A percentile compares a stretch with the other conserved stretches of the same genome.
Conservation (phyloP, 2,888 invertebrate genomes). For the Abscondita cerata region DNA sequence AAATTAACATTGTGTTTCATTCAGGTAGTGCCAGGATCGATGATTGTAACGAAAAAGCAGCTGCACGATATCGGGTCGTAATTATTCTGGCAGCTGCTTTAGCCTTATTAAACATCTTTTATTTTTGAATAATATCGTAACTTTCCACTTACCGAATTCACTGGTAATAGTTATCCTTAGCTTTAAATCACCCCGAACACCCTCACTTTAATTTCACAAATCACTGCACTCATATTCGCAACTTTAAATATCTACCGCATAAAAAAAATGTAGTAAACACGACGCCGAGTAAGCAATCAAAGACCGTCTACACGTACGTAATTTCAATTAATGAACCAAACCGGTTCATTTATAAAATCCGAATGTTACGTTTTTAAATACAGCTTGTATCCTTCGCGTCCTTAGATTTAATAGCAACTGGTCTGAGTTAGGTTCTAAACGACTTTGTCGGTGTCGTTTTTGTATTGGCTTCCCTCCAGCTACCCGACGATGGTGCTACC, state of each 20-base stretch:
- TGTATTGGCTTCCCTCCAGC: slow-evolving; percentile 27
- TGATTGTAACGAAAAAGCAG: slow-evolving; percentile 1
- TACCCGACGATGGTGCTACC: slow-evolving; percentile 33
- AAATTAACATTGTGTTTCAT: background rate
- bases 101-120: background rate
- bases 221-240: too few relatives aligned
- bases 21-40: background rate
- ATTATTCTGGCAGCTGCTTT: slow-evolving; percentile 1
- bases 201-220: too few relatives aligned
- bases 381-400: slow-evolving; percentile 22
- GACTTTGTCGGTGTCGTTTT: slow-evolving; percentile 28
- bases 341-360: slow-evolving; percentile 9
- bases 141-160: too few relatives aligned
- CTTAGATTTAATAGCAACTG: slow-evolving; percentile 28
- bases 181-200: too few relatives aligned
- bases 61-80: background rate
- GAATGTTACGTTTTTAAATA: slow-evolving; percentile 10
- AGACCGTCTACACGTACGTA: too few relatives aligned
- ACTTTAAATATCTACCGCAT: too few relatives aligned
- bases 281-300: background rate
- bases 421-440: slow-evolving; percentile 18
- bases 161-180: too few relatives aligned
- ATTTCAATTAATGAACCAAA: background rate
- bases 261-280: too few relatives aligned
- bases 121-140: too few relatives aligned